Conservation (phyloP, 2,113 vertebrate genomes). For the Prunella himalayana region DNA sequence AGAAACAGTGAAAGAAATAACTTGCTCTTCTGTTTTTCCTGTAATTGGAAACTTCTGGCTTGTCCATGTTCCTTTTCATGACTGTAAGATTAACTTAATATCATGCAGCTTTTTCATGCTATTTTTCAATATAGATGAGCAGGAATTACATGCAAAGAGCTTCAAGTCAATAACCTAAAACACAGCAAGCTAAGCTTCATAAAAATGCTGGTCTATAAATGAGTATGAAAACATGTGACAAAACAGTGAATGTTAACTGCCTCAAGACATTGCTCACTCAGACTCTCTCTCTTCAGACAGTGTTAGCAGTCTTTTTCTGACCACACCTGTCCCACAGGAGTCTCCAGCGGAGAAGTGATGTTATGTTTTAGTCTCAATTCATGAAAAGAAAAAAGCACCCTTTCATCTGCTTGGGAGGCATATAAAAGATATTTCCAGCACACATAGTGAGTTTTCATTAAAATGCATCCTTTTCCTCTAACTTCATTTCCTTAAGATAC, state of each 20-base stretch:
- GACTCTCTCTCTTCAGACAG: constrained; percentile 7
- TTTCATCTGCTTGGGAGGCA: constrained; percentile 41
- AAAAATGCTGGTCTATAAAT: background rate
- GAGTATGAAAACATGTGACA: background rate
- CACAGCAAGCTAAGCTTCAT: background rate
- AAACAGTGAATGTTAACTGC: background rate
- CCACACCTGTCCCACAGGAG: constrained; percentile 63
- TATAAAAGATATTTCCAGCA: constrained; percentile 7
- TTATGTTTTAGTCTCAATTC: constrained; percentile 55
- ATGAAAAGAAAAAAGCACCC: background rate
- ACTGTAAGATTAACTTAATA: background rate
- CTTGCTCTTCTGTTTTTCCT: background rate
- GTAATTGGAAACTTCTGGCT: background rate
- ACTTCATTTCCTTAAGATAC: constrained; percentile 42
- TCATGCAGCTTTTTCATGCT: background rate
- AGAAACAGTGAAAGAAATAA: background rate
- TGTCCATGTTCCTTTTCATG: background rate
- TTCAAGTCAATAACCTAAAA: background rate
- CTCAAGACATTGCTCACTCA: constrained; percentile 13
- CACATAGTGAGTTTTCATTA: constrained; percentile 33
- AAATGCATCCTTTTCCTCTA: constrained; percentile 39
- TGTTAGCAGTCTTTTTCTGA: constrained; percentile 37
- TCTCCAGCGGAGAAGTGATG: constrained; percentile 28
- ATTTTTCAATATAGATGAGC: background rate
- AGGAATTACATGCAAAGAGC: background rate